These are phyloP conservation scores for Eristalis tenax DNA, from an alignment of 2,888 invertebrate species.

Conservation along the genomic window DNA sequence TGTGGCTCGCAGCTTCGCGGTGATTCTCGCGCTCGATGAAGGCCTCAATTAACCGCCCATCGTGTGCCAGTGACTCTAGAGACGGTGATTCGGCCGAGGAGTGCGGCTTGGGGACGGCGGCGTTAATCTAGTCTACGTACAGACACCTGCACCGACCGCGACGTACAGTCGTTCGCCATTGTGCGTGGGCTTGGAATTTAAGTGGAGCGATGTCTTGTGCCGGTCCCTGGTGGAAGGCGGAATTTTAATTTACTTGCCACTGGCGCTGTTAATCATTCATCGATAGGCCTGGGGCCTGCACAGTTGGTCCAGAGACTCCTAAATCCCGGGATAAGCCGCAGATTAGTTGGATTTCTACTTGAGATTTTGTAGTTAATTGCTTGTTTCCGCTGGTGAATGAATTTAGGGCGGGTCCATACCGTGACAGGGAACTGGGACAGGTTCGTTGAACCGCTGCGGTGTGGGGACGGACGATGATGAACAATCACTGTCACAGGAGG, in stretches of 20 bases:
- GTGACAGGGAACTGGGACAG: no score
- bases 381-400: conserved; percentile 29
- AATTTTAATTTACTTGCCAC: conserved; percentile 65
- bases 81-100: no score
- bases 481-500: no score
- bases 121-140: conserved; percentile 16
- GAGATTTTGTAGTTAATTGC: conserved; percentile 13
- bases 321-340: conserved; percentile 25
- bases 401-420: background rate
- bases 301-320: conserved; percentile 52
- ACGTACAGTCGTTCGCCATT: conserved; percentile 31
- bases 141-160: conserved; percentile 51
- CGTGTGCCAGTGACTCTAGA: conserved; percentile 35
- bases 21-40: conserved; percentile 59
- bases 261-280: conserved; percentile 63
- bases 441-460: no score
- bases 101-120: background rate
- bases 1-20: conserved; percentile 20
- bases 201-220: background rate
- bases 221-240: conserved; percentile 46
- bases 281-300: conserved; percentile 20
- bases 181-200: conserved; percentile 68
- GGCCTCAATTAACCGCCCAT: conserved; percentile 71
- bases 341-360: conserved; percentile 24
- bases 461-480: no score